Conservation (phyloP, 2,888 invertebrate genomes). For the Drosophila subquinaria region DNA sequence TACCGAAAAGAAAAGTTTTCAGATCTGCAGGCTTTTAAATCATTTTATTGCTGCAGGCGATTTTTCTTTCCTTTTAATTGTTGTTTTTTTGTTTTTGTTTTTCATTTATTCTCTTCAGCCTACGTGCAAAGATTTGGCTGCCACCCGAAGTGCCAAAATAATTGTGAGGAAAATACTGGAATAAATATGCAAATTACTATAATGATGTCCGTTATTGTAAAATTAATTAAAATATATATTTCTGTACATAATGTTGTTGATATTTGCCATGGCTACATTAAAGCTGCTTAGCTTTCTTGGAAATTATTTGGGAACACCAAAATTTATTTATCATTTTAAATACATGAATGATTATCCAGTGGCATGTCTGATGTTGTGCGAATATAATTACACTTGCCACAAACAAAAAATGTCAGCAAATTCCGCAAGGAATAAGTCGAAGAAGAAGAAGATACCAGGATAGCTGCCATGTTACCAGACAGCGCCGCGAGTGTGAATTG, state of each 20-base stretch:
- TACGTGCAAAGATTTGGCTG: conserved; percentile 49
- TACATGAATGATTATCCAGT: conserved; percentile 15
- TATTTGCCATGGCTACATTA: conserved; percentile 32
- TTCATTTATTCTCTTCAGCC: conserved; percentile 7
- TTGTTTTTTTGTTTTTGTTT: conserved; percentile 19
- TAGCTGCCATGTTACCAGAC: conserved; percentile 13
- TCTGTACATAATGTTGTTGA: conserved; percentile 30
- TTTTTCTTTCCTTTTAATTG: conserved; percentile 39
- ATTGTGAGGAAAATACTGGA: conserved; percentile 43
- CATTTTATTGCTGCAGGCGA: conserved; percentile 48
- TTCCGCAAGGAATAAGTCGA: conserved; percentile 1
- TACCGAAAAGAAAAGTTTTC: conserved; percentile 23
- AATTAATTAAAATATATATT: conserved; percentile 71
- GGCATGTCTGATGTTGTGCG: not conserved
- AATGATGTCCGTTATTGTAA: conserved; percentile 61
- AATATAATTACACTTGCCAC: conserved; percentile 15
- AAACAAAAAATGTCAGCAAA: conserved; percentile 8
- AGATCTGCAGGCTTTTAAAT: conserved; percentile 41
- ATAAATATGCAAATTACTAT: conserved; percentile 57
- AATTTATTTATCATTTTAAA: conserved; percentile 11
- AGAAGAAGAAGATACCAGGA: conserved; percentile 10
- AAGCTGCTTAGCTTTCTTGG: not conserved
- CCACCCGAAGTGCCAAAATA: conserved; percentile 61
- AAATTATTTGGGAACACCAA: conserved; percentile 10
- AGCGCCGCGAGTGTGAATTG: conserved; percentile 15